phyloP scores from a whole-genome alignment of 2,797 vertebrate species.

The Diplodus puntazzo region DNA sequence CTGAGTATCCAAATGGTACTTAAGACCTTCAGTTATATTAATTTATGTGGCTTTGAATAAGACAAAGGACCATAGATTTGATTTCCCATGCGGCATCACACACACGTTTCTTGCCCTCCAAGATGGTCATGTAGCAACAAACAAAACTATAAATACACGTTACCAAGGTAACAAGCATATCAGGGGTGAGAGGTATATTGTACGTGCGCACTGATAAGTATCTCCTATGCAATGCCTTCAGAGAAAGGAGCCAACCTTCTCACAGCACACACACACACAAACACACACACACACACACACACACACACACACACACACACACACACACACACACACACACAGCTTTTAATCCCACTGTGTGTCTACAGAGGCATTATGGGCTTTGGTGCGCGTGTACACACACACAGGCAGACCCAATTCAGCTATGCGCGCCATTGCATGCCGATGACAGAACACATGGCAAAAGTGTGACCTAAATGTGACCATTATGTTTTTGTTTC shows the following conservation, averaged over 20 bases:
- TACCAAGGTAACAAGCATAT: conserved; percentile 46
- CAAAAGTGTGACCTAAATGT: neutral
- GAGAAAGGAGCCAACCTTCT: conserved; percentile 3
- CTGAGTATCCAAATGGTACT: too few relatives aligned
- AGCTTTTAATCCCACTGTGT: neutral
- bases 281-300: neutral
- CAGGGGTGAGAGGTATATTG: neutral
- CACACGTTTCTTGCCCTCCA: neutral
- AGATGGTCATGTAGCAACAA: conserved; percentile 3
- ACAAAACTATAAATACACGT: conserved; percentile 49
- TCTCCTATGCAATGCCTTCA: conserved; percentile 2
- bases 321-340: neutral
- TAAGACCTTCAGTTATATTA: neutral
- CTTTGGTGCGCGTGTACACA: neutral
- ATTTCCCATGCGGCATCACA: neutral
- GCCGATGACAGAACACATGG: neutral
- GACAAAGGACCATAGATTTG: neutral
- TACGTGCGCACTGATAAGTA: conserved; percentile 24
- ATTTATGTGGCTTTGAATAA: neutral
- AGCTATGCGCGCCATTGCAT: neutral
- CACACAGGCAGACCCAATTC: neutral
- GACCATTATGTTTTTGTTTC: neutral
- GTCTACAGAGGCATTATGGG: neutral
- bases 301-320: neutral
- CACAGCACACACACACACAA: neutral